phyloP scores from a whole-genome alignment of 2,888 invertebrate species.

The Noctua pronuba region DNA sequence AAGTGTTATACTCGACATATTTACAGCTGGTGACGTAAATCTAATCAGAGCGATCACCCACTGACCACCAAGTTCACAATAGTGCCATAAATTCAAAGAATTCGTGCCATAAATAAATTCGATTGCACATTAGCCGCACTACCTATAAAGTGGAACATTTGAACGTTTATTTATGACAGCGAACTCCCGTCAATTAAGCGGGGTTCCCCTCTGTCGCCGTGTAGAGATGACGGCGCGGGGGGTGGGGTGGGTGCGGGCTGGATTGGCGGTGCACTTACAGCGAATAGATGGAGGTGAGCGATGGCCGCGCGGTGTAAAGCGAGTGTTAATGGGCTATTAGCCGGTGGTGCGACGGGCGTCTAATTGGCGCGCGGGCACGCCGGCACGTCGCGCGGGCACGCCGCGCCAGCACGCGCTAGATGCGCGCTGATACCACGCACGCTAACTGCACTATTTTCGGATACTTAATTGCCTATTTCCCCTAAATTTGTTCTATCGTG shows the following conservation, averaged over 20 bases:
- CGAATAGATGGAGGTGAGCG: conserved; percentile 80
- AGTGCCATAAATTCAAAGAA: conserved; percentile 69
- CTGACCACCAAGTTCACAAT: conserved; percentile 67
- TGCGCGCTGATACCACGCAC: conserved; percentile 81
- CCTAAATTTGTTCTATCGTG: conserved; percentile 50
- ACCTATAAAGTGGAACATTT: conserved; percentile 72
- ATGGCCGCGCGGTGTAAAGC: conserved; percentile 80
- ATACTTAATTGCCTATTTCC: conserved; percentile 69
- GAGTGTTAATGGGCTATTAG: conserved; percentile 89
- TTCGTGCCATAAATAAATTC: conserved; percentile 72
- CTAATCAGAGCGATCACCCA: conserved; percentile 57
- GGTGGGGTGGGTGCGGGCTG: conserved; percentile 60
- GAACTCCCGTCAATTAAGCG: conserved; percentile 70
- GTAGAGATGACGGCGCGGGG: conserved; percentile 58
- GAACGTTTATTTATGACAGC: conserved; percentile 72
- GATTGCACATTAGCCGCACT: conserved; percentile 73
- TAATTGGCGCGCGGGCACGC: conserved; percentile 83
- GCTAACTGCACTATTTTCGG: conserved; percentile 78
- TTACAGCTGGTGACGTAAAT: conserved; percentile 44
- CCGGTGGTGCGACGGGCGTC: conserved; percentile 77
- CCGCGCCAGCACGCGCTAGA: conserved; percentile 75
- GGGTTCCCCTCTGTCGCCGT: conserved; percentile 66
- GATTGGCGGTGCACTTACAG: conserved; percentile 68
- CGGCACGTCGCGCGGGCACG: conserved; percentile 72
- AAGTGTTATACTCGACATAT: conserved; percentile 29